Conservation (phyloP, 2,113 vertebrate species). For the Vireo altiloquus region DNA sequence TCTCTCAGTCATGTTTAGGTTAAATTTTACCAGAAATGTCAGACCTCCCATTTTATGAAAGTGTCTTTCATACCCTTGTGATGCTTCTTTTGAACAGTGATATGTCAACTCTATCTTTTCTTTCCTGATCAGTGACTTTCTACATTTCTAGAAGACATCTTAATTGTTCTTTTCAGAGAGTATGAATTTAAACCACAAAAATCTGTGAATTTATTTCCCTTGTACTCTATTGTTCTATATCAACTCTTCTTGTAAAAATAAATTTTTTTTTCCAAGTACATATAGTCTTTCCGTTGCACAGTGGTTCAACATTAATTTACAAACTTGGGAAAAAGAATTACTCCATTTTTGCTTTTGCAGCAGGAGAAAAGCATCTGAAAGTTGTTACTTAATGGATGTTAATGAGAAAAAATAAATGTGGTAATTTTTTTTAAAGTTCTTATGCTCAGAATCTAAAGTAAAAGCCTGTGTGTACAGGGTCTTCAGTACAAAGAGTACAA, state of each 20-base stretch:
- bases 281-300: not conserved
- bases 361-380: not conserved
- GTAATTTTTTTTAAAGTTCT: not conserved
- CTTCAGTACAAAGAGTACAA: not conserved
- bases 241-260: constrained; percentile 1
- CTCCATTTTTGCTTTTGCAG: not conserved
- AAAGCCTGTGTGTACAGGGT: not conserved
- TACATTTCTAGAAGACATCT: not conserved
- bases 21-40: not conserved
- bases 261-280: not conserved
- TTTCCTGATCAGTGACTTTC: not conserved
- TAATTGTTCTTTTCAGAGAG: not conserved
- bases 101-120: not conserved
- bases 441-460: not conserved
- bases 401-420: not conserved
- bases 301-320: not conserved
- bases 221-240: not conserved
- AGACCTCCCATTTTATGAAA: not conserved
- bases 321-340: not conserved
- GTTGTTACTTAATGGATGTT: not conserved
- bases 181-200: not conserved
- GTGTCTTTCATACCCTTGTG: not conserved
- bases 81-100: not conserved
- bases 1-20: not conserved
- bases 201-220: not conserved